Evolutionary conservation across 2,797 vertebrate genomes (phyloP), one percentile per base, ranked within the genome.

Genomic region (Chaetophractus vellerosus): DNA sequence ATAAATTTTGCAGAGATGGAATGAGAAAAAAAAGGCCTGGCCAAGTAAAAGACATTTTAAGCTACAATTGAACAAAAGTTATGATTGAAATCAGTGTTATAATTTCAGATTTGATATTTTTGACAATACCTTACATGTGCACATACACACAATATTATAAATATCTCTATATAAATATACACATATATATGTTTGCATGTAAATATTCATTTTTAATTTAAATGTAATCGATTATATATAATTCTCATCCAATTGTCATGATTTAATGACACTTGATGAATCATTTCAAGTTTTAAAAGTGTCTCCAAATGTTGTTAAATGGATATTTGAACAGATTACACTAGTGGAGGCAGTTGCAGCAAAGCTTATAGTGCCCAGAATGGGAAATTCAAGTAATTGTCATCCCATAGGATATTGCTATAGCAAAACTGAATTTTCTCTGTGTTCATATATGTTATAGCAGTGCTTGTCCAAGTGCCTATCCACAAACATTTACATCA

Each of bases 171-270:
- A 6, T 80, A 72, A 14, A 86, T 15, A 21, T 11, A 72, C 6
- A 61, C 4, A 59, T 6, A 10, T 2, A 55, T 3, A 52, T 0
- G 52, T 1, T 31, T 0, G 68, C 0, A 78, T 1, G 24, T 1
- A 36, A 2, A 45, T n/a, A 59, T 10, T 71, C 52, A 52, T 26
- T n/a, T n/a, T n/a, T n/a, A n/a, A n/a, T 69, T 8, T 59, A 12
- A n/a, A 50, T 31, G 41, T 69, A 45, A 86, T 33, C 2, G 66
- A 4, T 24, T n/a, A n/a, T 66, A 45, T 21, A 19, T 10, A 16
- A 9, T 10, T 64, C 4, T 72, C 45, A 33, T n/a, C 68, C 41
- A 10, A 69, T 63, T 31, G 12, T 64, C 28, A 33, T 2, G 2
- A 80, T n/a, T 21, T 88, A 63, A 41, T 50, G 24, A 64, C 26